Conservation (phyloP, 2,888 invertebrate species). For the Cephus sareptanus region DNA sequence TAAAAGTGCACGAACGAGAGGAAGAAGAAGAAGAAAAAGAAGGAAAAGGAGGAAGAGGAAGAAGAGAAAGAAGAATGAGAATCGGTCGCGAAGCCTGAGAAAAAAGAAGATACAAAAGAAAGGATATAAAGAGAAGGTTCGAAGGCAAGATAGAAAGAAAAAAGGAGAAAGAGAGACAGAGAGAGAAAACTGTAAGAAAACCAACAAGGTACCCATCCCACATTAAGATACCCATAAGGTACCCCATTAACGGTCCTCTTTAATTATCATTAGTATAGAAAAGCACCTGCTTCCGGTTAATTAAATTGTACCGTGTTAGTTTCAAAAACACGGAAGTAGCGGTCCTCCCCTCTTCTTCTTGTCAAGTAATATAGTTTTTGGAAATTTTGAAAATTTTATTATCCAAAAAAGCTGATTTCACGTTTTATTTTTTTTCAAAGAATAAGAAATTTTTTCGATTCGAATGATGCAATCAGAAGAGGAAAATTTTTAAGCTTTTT, state of each 20-base stretch:
- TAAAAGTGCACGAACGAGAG: neutral
- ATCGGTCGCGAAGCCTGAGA: constrained; percentile 14
- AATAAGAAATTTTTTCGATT: neutral
- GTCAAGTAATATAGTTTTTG: too few relatives aligned
- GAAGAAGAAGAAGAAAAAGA: constrained; percentile 16
- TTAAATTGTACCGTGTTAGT: constrained; percentile 28
- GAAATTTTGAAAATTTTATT: too few relatives aligned
- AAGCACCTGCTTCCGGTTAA: constrained; percentile 28
- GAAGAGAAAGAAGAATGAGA: constrained; percentile 37
- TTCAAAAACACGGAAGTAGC: too few relatives aligned
- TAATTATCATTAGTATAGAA: constrained; percentile 31
- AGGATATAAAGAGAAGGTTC: neutral
- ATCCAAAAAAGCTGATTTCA: too few relatives aligned
- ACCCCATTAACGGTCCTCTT: constrained; percentile 23
- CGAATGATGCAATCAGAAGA: neutral
- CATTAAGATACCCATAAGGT: neutral
- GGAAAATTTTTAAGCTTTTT: neutral
- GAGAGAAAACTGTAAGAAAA: neutral
- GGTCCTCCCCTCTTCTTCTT: too few relatives aligned
- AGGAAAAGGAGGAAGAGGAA: constrained; percentile 8
- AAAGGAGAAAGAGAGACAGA: constrained; percentile 3
- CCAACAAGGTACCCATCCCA: neutral
- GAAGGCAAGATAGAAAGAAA: constrained; percentile 1
- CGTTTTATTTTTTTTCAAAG: neutral
- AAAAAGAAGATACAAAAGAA: neutral